phyloP scores from a whole-genome alignment of 1,140 invertebrate species.

The Sycophila sp. region DNA sequence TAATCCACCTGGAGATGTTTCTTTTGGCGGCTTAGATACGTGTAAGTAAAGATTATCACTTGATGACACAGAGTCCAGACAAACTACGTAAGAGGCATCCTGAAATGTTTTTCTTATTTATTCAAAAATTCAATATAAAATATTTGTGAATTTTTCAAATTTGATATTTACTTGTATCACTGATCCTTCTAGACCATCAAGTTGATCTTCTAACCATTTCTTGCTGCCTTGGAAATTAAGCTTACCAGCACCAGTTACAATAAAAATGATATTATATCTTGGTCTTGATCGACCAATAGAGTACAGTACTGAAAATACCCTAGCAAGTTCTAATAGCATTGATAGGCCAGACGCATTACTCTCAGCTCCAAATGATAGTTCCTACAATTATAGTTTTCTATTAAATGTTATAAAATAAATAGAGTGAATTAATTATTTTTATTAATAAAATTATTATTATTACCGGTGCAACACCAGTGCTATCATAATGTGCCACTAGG shows the following conservation, averaged over 20 bases:
- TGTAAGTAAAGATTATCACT: conserved; percentile 80
- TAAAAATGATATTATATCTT: conserved; percentile 88
- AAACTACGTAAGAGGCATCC: conserved; percentile 90
- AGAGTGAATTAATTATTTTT: background rate
- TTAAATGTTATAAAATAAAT: conserved; percentile 37
- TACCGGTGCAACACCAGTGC: conserved; percentile 88
- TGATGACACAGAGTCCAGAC: conserved; percentile 85
- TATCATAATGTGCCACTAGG: conserved; percentile 93
- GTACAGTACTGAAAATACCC: conserved; percentile 93
- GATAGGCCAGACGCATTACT: conserved; percentile 94
- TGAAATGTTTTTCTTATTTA: conserved; percentile 62
- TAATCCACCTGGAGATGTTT: conserved; percentile 77
- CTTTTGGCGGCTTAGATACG: conserved; percentile 95
- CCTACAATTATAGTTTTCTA: conserved; percentile 66
- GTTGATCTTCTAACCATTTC: conserved; percentile 95
- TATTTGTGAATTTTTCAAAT: background rate
- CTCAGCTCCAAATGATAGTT: conserved; percentile 86
- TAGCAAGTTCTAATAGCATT: conserved; percentile 86
- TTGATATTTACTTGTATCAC: conserved; percentile 74
- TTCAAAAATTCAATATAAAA: conserved; percentile 30
- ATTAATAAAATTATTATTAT: background rate
- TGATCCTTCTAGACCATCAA: conserved; percentile 79
- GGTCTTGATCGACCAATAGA: conserved; percentile 81
- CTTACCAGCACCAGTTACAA: conserved; percentile 91
- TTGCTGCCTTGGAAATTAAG: conserved; percentile 96